A percentile compares a stretch with the other conserved stretches of the same genome.
These are phyloP conservation scores for Neotragus moschatus DNA, from an alignment of 2,113 vertebrate genomes.

Conservation along the genomic window DNA sequence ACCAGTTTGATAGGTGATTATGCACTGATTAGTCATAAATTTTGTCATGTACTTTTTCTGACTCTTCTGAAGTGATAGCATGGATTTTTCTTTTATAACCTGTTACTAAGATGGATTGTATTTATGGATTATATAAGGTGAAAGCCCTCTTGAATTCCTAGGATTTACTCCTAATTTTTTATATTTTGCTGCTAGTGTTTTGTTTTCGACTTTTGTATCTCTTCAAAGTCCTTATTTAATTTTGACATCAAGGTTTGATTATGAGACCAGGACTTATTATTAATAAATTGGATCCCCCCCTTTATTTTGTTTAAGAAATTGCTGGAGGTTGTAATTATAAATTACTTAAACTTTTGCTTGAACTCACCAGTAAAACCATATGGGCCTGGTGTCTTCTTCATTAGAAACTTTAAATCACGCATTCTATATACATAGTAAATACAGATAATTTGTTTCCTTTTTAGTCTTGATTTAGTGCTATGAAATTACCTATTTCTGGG, in stretches of 20 bases:
- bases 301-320: constrained; percentile 14
- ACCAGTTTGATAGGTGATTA: neutral
- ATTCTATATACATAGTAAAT: neutral
- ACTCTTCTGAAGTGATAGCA: neutral
- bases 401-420: neutral
- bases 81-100: neutral
- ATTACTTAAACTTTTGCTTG: neutral
- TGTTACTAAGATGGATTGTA: neutral
- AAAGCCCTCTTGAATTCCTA: neutral
- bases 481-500: neutral
- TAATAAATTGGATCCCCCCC: neutral
- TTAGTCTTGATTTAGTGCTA: neutral
- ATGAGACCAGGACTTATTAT: neutral
- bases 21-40: neutral
- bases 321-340: neutral
- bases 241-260: neutral
- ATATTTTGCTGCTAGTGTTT: neutral
- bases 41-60: neutral
- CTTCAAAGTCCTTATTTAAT: neutral
- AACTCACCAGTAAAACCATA: neutral
- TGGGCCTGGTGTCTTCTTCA: neutral
- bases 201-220: neutral
- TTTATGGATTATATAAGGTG: neutral
- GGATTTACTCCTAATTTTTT: neutral
- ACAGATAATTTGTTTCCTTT: neutral